These are phyloP conservation scores for Miniopterus natalensis DNA, from an alignment of 2,113 vertebrate species.

Conservation along the genomic window DNA sequence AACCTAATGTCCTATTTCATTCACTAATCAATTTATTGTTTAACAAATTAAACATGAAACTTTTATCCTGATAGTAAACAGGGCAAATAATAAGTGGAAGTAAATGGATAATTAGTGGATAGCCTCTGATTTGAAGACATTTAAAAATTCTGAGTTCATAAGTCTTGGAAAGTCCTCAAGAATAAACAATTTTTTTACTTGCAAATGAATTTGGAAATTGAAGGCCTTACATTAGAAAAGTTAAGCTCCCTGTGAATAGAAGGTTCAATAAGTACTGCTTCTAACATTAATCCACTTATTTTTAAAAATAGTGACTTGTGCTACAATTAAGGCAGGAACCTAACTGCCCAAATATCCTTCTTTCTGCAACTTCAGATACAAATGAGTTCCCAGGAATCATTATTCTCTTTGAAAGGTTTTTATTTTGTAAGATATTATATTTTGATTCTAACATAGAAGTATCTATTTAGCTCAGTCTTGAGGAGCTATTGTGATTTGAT, in stretches of 20 bases:
- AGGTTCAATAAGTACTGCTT: neutral
- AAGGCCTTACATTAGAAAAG: conserved; percentile 59
- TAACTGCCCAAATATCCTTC: neutral
- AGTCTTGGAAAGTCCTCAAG: conserved; percentile 43
- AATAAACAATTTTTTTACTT: conserved; percentile 58
- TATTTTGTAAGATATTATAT: conserved; percentile 56
- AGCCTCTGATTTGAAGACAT: conserved; percentile 40
- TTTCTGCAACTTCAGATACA: conserved; percentile 11
- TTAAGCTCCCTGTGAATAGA: conserved; percentile 32
- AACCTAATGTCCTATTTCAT: neutral
- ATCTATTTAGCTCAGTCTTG: conserved; percentile 35
- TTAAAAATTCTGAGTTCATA: conserved; percentile 49
- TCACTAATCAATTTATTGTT: neutral
- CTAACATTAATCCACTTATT: conserved; percentile 36
- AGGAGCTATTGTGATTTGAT: conserved; percentile 59
- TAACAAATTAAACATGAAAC: neutral
- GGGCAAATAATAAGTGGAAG: neutral
- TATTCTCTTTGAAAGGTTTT: conserved; percentile 49
- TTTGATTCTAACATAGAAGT: conserved; percentile 36
- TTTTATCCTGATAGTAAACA: neutral
- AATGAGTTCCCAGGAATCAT: neutral
- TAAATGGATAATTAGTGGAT: neutral
- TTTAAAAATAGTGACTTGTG: conserved; percentile 18
- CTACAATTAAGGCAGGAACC: conserved; percentile 60
- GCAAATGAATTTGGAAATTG: conserved; percentile 61